Evolutionary conservation across 2,888 invertebrate genomes (phyloP), one percentile per base, ranked within the genome.

Genomic region (Mycalesis mineus): DNA sequence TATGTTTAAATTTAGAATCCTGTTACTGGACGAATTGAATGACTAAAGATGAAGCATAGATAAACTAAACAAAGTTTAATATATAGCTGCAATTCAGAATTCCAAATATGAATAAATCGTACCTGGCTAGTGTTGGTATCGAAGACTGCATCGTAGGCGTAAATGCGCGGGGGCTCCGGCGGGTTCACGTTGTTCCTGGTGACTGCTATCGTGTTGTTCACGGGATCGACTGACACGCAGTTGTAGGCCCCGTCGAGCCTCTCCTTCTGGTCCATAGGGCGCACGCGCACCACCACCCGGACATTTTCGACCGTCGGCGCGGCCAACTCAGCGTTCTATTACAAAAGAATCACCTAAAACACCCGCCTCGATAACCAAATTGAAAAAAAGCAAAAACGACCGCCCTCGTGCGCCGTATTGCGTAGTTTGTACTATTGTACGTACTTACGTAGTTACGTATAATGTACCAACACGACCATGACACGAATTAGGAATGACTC

Each of bases 91-190:
- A n/a, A n/a, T n/a, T n/a, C n/a, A n/a, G n/a, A n/a, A n/a, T n/a
- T n/a, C n/a, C n/a, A n/a, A 22, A 22, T 22, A 5, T 22, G 22
- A 22, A 22, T 31, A 31, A 31, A 29, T 52, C 71, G 55, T 73
- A 96, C 95, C 91, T 97, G 96, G 60, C 94, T 94, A 0, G 97
- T 95, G 67, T 94, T 93, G 14, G 92, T 93, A 50, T 95, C 96
- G 82, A 98, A 99, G 31, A 98, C 97, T 44, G 96, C 94, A 83
- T 99, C 99, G 77, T 98, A 99, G 8, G 96, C 96, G 80, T 97
- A 99, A 0, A 94, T 92, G 82, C 98, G 96, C 0, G 96, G 94
- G 31, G 95, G 95, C 71, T 96, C 96, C 9, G 93, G 92, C 0
- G 92, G 91, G 0, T 91, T 91, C 36, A 93, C 92, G 70, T 93